phyloP scores from a whole-genome alignment of 2,113 vertebrate genomes.

The Genyomyrus donnyi region DNA sequence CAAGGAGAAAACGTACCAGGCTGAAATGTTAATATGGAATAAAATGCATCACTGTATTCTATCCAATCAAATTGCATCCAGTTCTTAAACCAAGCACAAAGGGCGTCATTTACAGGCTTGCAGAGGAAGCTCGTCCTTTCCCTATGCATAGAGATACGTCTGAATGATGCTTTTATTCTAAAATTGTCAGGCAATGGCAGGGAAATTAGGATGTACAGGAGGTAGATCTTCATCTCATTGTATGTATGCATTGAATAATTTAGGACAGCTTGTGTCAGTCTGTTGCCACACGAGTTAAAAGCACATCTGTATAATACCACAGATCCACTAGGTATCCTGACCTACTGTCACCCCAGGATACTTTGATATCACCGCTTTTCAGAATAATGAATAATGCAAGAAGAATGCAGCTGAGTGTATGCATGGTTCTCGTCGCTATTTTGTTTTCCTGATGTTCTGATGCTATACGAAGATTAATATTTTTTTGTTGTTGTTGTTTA shows the following conservation, averaged over 20 bases:
- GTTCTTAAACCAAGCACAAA: not conserved
- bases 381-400: not conserved
- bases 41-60: not conserved
- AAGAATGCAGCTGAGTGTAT: not conserved
- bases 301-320: not conserved
- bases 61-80: not conserved
- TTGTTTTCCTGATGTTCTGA: not conserved
- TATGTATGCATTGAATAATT: slow-evolving; percentile 6
- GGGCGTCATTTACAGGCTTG: not conserved
- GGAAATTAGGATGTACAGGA: not conserved
- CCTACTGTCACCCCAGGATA: not conserved
- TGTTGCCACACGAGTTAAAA: not conserved
- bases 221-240: not conserved
- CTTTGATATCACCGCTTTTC: not conserved
- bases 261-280: not conserved
- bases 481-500: not conserved
- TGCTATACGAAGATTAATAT: not conserved
- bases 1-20: not conserved
- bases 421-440: not conserved
- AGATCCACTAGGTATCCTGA: not conserved
- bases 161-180: not conserved
- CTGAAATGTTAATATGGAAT: not conserved
- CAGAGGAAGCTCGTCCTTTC: not conserved
- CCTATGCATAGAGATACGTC: not conserved
- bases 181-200: not conserved